A percentile compares a stretch with the other conserved stretches of the same genome.
Conservation (phyloP, 2,113 vertebrate species). For the Pomatostomus ruficeps region DNA sequence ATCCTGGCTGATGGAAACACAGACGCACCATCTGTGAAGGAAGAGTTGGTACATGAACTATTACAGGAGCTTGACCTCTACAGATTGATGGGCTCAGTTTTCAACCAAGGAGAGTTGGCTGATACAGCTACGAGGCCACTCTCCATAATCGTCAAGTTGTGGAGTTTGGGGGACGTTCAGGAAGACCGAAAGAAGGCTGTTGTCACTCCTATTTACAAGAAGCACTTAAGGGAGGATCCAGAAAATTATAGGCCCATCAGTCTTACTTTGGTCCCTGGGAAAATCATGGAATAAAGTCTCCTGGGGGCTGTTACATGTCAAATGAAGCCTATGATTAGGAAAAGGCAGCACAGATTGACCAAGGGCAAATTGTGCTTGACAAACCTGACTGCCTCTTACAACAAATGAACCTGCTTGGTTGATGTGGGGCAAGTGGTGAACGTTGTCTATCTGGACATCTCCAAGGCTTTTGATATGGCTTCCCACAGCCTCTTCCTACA, state of each 20-base stretch:
- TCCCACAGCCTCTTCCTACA: not conserved
- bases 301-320: not conserved
- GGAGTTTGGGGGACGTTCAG: not conserved
- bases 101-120: not conserved
- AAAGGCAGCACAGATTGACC: not conserved
- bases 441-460: not conserved
- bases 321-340: not conserved
- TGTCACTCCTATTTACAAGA: not conserved
- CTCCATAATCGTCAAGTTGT: rapidly evolving
- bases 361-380: not conserved
- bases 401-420: not conserved
- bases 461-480: not conserved
- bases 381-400: not conserved
- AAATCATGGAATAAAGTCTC: not conserved
- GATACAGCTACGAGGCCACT: rapidly evolving
- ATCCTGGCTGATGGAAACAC: not conserved
- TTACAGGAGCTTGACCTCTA: not conserved
- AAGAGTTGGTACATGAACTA: not conserved
- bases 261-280: not conserved
- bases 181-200: not conserved
- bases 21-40: not conserved
- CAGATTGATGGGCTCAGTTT: not conserved
- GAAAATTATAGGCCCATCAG: not conserved
- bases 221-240: not conserved
- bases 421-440: not conserved